Evolutionary conservation across 2,888 invertebrate species (phyloP).

Genomic region (Homarus gammarus): DNA sequence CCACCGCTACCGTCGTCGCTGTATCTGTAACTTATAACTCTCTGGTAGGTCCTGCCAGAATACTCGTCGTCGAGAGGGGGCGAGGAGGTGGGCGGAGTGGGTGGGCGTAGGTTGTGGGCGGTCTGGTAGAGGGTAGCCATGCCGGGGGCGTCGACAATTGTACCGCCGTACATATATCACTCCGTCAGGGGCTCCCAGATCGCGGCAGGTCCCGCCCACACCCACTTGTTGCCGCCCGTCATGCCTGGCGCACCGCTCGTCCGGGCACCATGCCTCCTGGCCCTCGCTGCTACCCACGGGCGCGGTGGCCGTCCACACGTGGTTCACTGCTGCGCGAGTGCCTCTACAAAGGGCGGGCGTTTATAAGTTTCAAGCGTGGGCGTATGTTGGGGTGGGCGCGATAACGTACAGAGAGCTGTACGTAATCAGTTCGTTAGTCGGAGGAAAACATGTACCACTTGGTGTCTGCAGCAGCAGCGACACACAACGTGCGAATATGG

Average conservation of each 20-base stretch:
- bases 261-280: not conserved
- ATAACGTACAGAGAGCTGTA: not conserved
- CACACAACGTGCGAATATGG: conserved; percentile 56
- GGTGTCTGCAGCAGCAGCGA: conserved; percentile 14
- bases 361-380: not conserved
- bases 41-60: not conserved
- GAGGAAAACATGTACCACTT: not conserved
- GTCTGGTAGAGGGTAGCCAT: conserved; percentile 46
- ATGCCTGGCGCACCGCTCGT: conserved; percentile 29
- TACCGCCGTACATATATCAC: conserved; percentile 47
- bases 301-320: not conserved
- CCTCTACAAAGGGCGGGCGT: not conserved
- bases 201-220: conserved; percentile 14
- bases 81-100: conserved; percentile 49
- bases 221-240: conserved; percentile 67
- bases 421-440: not conserved
- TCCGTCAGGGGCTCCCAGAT: conserved; percentile 20
- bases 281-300: not conserved
- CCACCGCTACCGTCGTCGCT: not conserved
- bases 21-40: conserved; percentile 4
- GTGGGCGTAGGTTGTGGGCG: conserved; percentile 39
- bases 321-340: not conserved
- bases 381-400: no score
- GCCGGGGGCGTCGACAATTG: conserved; percentile 28
- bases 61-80: conserved; percentile 30